Conservation (phyloP, 2,888 invertebrate genomes). For the Sminthurinus aureus region DNA sequence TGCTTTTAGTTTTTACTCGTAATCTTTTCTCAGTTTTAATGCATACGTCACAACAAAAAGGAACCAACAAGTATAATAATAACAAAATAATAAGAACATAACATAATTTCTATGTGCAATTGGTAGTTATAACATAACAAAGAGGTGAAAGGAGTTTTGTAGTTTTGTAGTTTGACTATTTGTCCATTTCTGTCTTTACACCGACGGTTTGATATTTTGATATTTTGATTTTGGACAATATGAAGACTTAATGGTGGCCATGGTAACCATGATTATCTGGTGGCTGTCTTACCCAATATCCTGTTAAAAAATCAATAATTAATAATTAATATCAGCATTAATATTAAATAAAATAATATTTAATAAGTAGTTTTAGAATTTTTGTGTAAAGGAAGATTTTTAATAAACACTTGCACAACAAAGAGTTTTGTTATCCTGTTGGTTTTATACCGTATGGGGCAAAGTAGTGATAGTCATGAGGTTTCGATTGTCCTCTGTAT, state of each 20-base stretch:
- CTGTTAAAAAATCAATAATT: background rate
- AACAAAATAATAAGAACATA: background rate
- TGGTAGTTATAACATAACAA: no score
- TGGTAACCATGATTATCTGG: conserved; percentile 43
- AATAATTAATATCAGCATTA: background rate
- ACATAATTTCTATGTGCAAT: no score
- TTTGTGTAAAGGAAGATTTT: background rate
- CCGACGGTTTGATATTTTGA: background rate
- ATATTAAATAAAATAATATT: background rate
- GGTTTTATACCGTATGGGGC: conserved; percentile 71
- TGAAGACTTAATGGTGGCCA: conserved; percentile 24
- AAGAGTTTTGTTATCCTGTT: background rate
- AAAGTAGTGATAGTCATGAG: conserved; percentile 68
- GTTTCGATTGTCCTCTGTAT: conserved; percentile 73
- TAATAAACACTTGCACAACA: background rate
- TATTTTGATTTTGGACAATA: background rate
- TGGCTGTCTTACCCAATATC: conserved; percentile 66
- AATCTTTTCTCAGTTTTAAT: background rate
- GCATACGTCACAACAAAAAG: background rate
- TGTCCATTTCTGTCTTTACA: background rate
- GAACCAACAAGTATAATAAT: background rate
- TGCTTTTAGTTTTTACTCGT: background rate
- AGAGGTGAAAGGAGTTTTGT: no score
- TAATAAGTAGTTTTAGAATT: background rate
- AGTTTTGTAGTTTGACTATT: background rate